Percentiles rank a stretch among this genome's conserved stretches.
Conservation (phyloP, 2,113 vertebrate genomes). For the Hemiscyllium ocellatum region DNA sequence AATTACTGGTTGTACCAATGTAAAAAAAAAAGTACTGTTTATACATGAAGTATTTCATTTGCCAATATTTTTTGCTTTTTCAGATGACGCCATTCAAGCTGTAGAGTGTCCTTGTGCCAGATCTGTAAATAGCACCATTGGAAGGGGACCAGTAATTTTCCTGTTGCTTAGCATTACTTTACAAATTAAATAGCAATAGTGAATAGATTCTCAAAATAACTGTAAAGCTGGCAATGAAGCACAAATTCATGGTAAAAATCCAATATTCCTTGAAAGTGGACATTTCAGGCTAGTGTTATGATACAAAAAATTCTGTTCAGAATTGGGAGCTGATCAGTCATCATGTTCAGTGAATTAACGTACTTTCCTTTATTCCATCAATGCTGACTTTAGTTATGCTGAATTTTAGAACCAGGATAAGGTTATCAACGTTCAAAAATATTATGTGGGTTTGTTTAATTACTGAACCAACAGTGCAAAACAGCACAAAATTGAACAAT, state of each 20-base stretch:
- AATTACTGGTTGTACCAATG: not conserved
- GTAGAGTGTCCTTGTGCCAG: not conserved
- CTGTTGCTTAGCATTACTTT: constrained; percentile 21
- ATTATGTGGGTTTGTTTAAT: not conserved
- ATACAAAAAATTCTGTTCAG: not conserved
- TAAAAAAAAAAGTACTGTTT: not conserved
- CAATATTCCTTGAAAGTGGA: not conserved
- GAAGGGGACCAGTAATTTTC: not conserved
- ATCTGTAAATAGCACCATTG: constrained; percentile 19
- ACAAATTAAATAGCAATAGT: not conserved
- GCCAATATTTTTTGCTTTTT: not conserved
- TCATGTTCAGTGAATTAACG: not conserved
- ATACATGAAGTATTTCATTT: not conserved
- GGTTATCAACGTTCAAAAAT: not conserved
- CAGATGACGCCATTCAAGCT: not conserved
- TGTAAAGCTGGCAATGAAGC: not conserved
- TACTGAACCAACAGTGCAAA: not conserved
- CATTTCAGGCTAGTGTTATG: not conserved
- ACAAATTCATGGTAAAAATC: not conserved
- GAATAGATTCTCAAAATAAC: not conserved
- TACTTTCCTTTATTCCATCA: not conserved
- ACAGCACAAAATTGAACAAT: not conserved
- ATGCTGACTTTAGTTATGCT: not conserved
- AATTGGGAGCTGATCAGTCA: not conserved
- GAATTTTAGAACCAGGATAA: not conserved